phyloP scores from a whole-genome alignment of 2,113 vertebrate genomes.

The Eptatretus burgeri region DNA sequence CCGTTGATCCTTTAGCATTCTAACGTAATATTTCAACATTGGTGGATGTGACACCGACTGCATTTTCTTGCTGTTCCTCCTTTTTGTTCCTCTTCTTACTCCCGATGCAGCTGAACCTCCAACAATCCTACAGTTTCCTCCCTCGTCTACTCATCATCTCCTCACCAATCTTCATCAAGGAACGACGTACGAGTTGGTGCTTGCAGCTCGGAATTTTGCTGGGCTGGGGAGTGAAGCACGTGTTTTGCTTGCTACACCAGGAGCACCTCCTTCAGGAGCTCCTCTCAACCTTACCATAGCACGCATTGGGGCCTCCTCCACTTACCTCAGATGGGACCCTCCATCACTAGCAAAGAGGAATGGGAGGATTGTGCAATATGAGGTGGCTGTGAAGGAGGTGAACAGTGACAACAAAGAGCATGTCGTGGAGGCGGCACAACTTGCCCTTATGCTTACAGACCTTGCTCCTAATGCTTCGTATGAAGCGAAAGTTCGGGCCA shows the following conservation, averaged over 20 bases:
- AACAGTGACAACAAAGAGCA: slow-evolving; percentile 11
- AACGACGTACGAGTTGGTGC: slow-evolving; percentile 57
- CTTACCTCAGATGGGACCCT: slow-evolving; percentile 66
- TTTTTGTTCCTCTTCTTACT: too few relatives aligned
- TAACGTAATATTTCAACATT: too few relatives aligned
- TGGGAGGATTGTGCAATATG: slow-evolving; percentile 59
- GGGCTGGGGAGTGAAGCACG: slow-evolving; percentile 61
- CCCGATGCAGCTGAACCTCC: too few relatives aligned
- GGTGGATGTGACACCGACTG: too few relatives aligned
- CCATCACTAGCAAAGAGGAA: slow-evolving; percentile 66
- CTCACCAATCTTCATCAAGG: slow-evolving; percentile 39
- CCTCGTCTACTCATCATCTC: too few relatives aligned
- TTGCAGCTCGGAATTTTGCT: slow-evolving; percentile 51
- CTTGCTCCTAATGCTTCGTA: slow-evolving; percentile 71
- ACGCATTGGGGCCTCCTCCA: slow-evolving; percentile 43
- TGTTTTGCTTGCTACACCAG: slow-evolving; percentile 36
- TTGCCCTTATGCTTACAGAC: slow-evolving; percentile 24
- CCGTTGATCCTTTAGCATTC: too few relatives aligned
- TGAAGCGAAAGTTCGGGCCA: slow-evolving; percentile 52
- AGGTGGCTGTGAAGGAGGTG: slow-evolving; percentile 55
- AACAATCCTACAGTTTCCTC: too few relatives aligned
- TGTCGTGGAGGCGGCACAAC: too few relatives aligned
- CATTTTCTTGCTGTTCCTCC: too few relatives aligned
- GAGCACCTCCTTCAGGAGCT: slow-evolving; percentile 50
- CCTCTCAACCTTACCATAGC: slow-evolving; percentile 46